Base-by-base conservation (phyloP, 1,140 invertebrate genomes). In the Dendroctonus valens region DNA sequence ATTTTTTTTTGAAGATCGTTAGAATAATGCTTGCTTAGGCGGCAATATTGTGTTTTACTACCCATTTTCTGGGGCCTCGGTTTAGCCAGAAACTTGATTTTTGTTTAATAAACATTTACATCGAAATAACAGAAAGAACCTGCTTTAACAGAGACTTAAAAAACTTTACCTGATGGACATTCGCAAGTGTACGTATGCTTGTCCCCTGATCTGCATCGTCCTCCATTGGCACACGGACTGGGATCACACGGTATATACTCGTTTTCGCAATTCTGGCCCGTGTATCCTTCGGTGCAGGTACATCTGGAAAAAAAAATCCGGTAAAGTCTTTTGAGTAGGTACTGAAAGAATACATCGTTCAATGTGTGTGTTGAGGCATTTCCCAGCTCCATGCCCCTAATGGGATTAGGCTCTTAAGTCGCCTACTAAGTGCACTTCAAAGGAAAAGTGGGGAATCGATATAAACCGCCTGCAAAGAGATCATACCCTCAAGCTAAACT, bases 211-310 rank as follows among this genome's bases (percentile, higher is more conserved):
- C 83, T 84, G 80, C 95, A 97, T 26, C 83, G 84, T 67, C 93
- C 96, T 51, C 91, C 94, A 79, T 98, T 96, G 72, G 86, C 80
- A 78, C 94, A 97, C 2, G 94, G 91, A 52, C 89, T 93, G 5
- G 94, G 93, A 72, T 93, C 85, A 79, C 94, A 96, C 2, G 93
- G 93, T 65, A 94, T 88, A 77, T 95, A 96, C 70, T 91, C 88
- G 75, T 84, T 91, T 78, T 96, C 92, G 81, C 94, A 96, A 79
- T 95, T 90, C 75, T 91, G 85, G 9, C 93, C 94, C 2, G 93
- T 95, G 77, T 90, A 96, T 68, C 93, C 93, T 69, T 87, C 87
- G 69, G 90, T 84, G 80, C 94, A 97, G 70, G 91, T 87, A 79
- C 94, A 97, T 80, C 91, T 93, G 81, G 46, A 84, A 84, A 69